phyloP scores from a whole-genome alignment of 64 coral and sea anemone species.

The Montipora capricornis region DNA sequence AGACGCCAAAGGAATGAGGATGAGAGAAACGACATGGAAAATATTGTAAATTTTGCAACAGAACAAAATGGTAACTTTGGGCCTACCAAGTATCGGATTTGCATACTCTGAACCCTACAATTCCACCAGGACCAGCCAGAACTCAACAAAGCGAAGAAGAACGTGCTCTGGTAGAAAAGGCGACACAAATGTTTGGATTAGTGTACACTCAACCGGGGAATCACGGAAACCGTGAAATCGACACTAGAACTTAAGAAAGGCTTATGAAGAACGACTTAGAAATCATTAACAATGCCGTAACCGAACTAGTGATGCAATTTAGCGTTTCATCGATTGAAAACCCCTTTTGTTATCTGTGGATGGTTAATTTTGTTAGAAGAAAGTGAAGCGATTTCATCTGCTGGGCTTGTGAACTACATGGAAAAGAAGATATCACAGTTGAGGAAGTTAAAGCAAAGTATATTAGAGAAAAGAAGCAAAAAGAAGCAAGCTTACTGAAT shows the following conservation, averaged over 20 bases:
- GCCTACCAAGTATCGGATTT: background rate
- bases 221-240: background rate
- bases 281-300: slow-evolving; percentile 10
- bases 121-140: background rate
- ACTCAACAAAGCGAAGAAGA: slow-evolving; percentile 1
- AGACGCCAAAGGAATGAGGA: slow-evolving; percentile 1
- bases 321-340: slow-evolving; percentile 4
- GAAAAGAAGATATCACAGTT: too few relatives aligned
- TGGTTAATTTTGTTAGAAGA: background rate
- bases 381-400: too few relatives aligned
- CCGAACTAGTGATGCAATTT: background rate
- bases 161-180: background rate
- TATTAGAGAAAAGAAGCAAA: too few relatives aligned
- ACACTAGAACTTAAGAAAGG: slow-evolving; percentile 34
- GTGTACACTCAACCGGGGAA: background rate
- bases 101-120: background rate
- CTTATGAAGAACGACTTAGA: background rate
- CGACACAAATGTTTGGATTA: slow-evolving; percentile 16
- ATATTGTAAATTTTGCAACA: slow-evolving; percentile 36
- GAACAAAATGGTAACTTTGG: slow-evolving; percentile 40
- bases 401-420: too few relatives aligned
- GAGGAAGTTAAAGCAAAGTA: too few relatives aligned
- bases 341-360: slow-evolving; percentile 18
- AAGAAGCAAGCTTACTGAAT: too few relatives aligned
- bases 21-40: slow-evolving; percentile 39